phyloP scores from a whole-genome alignment of 2,888 invertebrate species.

The Phalera bucephala region DNA sequence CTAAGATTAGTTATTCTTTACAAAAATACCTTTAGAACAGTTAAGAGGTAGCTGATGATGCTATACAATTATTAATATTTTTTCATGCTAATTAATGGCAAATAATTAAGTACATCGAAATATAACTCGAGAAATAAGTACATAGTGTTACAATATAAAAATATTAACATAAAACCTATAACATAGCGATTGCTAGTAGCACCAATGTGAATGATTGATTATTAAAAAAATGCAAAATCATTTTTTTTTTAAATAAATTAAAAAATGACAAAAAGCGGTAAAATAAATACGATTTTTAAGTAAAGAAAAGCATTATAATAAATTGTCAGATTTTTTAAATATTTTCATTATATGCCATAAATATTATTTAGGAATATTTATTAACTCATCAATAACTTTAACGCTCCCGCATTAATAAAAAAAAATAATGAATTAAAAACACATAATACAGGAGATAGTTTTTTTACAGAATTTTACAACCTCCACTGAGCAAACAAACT shows the following conservation, averaged over 20 bases:
- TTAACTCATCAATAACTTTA: neutral
- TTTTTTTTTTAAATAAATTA: conserved; percentile 9
- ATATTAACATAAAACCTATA: conserved; percentile 38
- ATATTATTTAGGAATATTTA: no score
- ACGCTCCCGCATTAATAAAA: neutral
- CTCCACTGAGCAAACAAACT: conserved; percentile 72
- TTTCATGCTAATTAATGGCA: conserved; percentile 46
- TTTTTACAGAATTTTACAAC: conserved; percentile 50
- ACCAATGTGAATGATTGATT: conserved; percentile 62
- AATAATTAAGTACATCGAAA: conserved; percentile 63
- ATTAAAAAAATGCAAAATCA: conserved; percentile 32
- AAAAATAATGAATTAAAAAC: neutral
- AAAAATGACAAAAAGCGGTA: conserved; percentile 5
- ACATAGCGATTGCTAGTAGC: conserved; percentile 68
- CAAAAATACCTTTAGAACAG: conserved; percentile 74
- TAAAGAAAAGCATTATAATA: conserved; percentile 5
- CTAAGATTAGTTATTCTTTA: conserved; percentile 61
- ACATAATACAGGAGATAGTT: neutral
- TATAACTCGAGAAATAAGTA: conserved; percentile 39
- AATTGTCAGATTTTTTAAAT: conserved; percentile 5
- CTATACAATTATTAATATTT: conserved; percentile 45
- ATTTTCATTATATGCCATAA: no score
- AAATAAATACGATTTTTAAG: no score
- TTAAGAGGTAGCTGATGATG: conserved; percentile 76
- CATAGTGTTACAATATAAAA: conserved; percentile 32